Percentiles rank a stretch among this genome's conserved stretches.
Conservation (phyloP, 2,888 invertebrate species). For the Sinopyrophorus schimmeli region DNA sequence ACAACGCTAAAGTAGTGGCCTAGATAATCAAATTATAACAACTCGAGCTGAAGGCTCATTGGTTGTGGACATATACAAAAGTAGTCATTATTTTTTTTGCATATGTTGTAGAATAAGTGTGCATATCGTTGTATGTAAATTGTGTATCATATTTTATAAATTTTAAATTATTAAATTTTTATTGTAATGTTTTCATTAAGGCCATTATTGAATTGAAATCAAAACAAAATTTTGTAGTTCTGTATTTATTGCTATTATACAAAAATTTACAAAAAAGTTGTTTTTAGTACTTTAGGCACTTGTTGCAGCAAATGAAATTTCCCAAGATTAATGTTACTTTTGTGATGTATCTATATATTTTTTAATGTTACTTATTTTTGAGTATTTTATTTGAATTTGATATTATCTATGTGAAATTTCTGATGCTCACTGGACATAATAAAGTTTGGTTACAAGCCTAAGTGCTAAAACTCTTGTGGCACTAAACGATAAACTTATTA, state of each 20-base stretch:
- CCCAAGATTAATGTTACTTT: constrained; percentile 21
- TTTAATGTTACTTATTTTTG: constrained; percentile 13
- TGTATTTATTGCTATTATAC: constrained; percentile 37
- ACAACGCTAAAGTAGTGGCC: constrained; percentile 55
- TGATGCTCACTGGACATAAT: constrained; percentile 20
- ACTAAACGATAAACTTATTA: constrained; percentile 9
- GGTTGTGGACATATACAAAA: constrained; percentile 49
- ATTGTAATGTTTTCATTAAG: constrained; percentile 41
- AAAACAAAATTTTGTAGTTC: constrained; percentile 45
- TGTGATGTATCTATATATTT: constrained; percentile 18
- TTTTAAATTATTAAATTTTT: constrained; percentile 55
- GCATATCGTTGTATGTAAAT: constrained; percentile 50
- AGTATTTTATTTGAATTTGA: constrained; percentile 11
- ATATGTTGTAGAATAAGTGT: constrained; percentile 48
- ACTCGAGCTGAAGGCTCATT: constrained; percentile 34
- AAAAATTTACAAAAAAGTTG: constrained; percentile 15
- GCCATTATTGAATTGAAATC: constrained; percentile 42
- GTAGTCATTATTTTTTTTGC: constrained; percentile 55
- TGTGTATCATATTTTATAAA: constrained; percentile 54
- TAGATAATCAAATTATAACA: constrained; percentile 50
- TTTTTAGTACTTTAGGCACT: constrained; percentile 27
- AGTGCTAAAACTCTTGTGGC: constrained; percentile 23
- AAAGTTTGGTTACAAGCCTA: constrained; percentile 31
- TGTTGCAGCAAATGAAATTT: constrained; percentile 26
- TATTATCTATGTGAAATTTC: constrained; percentile 26